A percentile compares a stretch with the other conserved stretches of the same genome.
Evolutionary conservation across 2,113 vertebrate species (phyloP).

Genomic region (Tursiops truncatus): DNA sequence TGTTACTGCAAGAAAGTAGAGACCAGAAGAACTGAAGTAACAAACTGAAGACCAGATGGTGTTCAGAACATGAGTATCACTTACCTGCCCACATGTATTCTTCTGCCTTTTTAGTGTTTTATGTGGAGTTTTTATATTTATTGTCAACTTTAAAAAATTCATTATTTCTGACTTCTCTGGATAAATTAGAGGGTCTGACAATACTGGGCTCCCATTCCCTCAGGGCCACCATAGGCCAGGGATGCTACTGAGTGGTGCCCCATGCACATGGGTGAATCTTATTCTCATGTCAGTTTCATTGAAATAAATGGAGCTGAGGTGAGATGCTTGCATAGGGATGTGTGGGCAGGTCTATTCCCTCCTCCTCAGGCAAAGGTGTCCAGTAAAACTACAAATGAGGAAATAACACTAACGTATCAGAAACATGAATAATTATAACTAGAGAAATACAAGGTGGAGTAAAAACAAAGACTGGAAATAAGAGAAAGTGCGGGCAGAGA

Average conservation of each 20-base stretch:
- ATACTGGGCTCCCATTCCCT: neutral
- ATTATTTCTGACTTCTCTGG: neutral
- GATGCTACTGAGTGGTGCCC: accelerated
- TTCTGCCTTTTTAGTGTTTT: neutral
- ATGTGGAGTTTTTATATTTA: neutral
- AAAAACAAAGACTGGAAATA: neutral
- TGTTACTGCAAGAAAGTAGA: neutral
- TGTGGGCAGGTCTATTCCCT: neutral
- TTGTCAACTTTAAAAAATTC: neutral
- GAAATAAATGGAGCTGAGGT: neutral
- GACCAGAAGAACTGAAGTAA: neutral
- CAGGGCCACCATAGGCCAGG: neutral
- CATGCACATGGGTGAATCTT: too few species aligned
- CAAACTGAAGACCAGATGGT: neutral
- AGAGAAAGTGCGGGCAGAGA: neutral
- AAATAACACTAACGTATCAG: neutral
- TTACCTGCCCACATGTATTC: neutral
- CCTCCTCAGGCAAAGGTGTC: neutral
- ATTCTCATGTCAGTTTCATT: neutral
- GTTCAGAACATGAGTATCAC: neutral
- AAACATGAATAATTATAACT: neutral
- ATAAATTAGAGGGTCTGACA: neutral
- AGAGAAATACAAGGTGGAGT: neutral
- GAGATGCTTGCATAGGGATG: neutral
- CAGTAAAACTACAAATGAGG: neutral